A percentile compares a stretch with the other conserved stretches of the same genome.
Evolutionary conservation across 2,113 vertebrate species (phyloP).

Genomic region (Varanus komodoensis): DNA sequence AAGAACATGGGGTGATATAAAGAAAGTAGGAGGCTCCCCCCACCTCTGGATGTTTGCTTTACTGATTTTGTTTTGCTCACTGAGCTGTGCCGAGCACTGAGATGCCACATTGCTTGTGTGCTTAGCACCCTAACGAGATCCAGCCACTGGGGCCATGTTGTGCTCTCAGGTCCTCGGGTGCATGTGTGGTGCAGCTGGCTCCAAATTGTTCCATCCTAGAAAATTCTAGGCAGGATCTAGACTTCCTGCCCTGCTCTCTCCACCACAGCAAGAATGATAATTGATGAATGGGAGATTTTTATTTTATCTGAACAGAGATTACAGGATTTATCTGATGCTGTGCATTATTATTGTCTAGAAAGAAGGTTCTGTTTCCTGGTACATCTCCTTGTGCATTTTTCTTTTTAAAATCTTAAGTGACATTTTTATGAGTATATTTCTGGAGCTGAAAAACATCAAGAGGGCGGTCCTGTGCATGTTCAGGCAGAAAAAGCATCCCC

Average conservation of each 20-base stretch:
- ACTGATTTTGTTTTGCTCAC: background rate
- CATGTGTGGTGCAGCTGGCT: background rate
- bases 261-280: background rate
- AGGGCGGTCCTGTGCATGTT: too few relatives aligned
- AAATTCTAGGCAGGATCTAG: background rate
- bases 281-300: background rate
- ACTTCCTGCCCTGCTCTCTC: background rate
- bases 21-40: too few relatives aligned
- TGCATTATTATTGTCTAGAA: background rate
- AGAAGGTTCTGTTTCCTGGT: background rate
- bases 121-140: background rate
- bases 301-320: background rate
- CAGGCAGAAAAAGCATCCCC: too few relatives aligned
- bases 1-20: too few relatives aligned
- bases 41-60: background rate
- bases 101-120: background rate
- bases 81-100: background rate
- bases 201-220: background rate
- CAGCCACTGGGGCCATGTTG: too few relatives aligned
- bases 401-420: background rate
- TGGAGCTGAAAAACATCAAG: background rate
- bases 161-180: background rate
- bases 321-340: background rate
- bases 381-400: background rate
- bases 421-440: background rate